A percentile compares a stretch with the other conserved stretches of the same genome.
These are phyloP conservation scores for Eurytemora carolleeae DNA, from an alignment of 1,140 invertebrate species.

Conservation along the genomic window DNA sequence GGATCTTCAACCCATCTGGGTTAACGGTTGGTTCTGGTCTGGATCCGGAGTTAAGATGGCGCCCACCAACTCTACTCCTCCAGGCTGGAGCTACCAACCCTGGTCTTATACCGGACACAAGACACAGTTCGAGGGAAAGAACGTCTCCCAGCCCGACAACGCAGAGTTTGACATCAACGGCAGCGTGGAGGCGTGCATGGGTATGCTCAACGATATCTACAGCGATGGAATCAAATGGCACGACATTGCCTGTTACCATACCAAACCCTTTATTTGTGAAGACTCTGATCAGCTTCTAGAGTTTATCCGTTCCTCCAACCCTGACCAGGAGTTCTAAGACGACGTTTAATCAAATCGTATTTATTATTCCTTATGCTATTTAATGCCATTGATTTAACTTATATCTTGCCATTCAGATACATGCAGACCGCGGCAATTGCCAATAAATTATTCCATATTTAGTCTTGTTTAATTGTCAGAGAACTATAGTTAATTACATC, in stretches of 20 bases:
- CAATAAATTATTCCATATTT: too few relatives aligned
- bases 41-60: constrained; percentile 66
- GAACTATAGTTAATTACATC: too few relatives aligned
- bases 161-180: constrained; percentile 77
- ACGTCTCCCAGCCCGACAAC: constrained; percentile 55
- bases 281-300: constrained; percentile 63
- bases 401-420: too few relatives aligned
- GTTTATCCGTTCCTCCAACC: constrained; percentile 56
- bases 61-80: constrained; percentile 40
- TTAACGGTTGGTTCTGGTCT: constrained; percentile 83
- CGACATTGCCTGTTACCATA: constrained; percentile 76
- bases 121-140: constrained; percentile 30
- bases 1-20: constrained; percentile 60
- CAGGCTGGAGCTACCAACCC: constrained; percentile 45
- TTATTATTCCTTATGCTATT: too few relatives aligned
- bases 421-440: too few relatives aligned
- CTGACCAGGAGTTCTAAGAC: background rate
- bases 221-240: constrained; percentile 77
- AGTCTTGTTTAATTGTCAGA: too few relatives aligned
- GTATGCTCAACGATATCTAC: constrained; percentile 65
- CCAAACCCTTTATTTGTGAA: constrained; percentile 70
- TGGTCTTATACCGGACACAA: constrained; percentile 76
- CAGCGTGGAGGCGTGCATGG: constrained; percentile 61
- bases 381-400: too few relatives aligned
- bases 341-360: too few relatives aligned